Evolutionary conservation across 2,888 invertebrate species (phyloP).

Genomic region (Epinotia ramella): DNA sequence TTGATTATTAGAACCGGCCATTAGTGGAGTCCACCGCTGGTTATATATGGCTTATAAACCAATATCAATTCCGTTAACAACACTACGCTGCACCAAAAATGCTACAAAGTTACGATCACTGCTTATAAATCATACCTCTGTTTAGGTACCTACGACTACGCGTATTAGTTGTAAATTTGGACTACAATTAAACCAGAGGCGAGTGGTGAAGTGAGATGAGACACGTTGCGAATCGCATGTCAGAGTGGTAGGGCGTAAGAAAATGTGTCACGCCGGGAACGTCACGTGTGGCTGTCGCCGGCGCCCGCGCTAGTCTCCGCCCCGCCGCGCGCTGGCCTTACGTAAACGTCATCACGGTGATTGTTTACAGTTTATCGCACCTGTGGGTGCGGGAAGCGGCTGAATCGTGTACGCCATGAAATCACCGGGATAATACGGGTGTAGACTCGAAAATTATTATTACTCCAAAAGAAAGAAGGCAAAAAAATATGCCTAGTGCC

Average conservation of each 20-base stretch:
- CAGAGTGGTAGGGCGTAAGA: slow-evolving; percentile 5
- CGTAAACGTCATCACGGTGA: not conserved
- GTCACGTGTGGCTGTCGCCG: not conserved
- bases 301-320: not conserved
- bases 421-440: too few species aligned
- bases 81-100: too few species aligned
- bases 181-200: not conserved
- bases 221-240: not conserved
- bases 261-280: slow-evolving; percentile 3
- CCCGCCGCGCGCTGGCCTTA: not conserved
- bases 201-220: not conserved
- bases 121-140: not conserved
- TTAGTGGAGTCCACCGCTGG: too few species aligned
- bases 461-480: too few species aligned
- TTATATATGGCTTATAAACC: too few species aligned
- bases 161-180: not conserved
- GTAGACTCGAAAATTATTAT: too few species aligned
- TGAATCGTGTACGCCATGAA: not conserved
- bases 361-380: not conserved
- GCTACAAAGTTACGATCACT: too few species aligned
- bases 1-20: too few species aligned
- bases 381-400: not conserved
- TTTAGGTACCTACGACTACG: not conserved
- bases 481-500: too few species aligned
- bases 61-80: too few species aligned